These are phyloP conservation scores for Sericinus montela DNA, from an alignment of 2,888 invertebrate genomes.

Conservation along the genomic window DNA sequence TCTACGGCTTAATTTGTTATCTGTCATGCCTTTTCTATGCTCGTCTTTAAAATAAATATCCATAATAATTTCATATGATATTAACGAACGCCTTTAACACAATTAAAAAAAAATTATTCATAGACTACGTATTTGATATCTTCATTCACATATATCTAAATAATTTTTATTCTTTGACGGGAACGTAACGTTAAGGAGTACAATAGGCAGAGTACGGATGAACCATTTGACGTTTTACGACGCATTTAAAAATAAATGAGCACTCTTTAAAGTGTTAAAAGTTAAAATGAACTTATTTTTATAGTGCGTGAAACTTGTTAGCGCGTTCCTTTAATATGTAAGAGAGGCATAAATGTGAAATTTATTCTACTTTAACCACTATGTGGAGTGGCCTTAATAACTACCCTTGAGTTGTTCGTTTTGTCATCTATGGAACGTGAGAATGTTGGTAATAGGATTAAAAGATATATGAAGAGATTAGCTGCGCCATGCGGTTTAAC, in stretches of 20 bases:
- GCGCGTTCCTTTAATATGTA: neutral
- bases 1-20: too few species aligned
- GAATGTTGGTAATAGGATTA: neutral
- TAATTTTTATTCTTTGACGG: conserved; percentile 2
- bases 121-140: neutral
- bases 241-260: conserved; percentile 34
- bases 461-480: too few species aligned
- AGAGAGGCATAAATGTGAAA: conserved; percentile 14
- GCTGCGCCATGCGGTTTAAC: too few species aligned
- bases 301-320: conserved; percentile 18
- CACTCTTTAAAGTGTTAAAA: conserved; percentile 21
- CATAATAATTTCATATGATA: too few species aligned
- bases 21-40: too few species aligned
- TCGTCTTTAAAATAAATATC: too few species aligned
- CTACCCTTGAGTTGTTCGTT: neutral
- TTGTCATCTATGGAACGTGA: conserved; percentile 1
- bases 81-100: too few species aligned
- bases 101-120: neutral
- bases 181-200: neutral
- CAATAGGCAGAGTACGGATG: conserved; percentile 4
- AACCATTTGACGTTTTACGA: conserved; percentile 29
- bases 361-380: conserved; percentile 13
- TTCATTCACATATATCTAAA: neutral
- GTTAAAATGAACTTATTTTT: conserved; percentile 17
- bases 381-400: conserved; percentile 7